Evolutionary conservation across 2,797 vertebrate species (phyloP).

Genomic region (Sebastes steindachneri): DNA sequence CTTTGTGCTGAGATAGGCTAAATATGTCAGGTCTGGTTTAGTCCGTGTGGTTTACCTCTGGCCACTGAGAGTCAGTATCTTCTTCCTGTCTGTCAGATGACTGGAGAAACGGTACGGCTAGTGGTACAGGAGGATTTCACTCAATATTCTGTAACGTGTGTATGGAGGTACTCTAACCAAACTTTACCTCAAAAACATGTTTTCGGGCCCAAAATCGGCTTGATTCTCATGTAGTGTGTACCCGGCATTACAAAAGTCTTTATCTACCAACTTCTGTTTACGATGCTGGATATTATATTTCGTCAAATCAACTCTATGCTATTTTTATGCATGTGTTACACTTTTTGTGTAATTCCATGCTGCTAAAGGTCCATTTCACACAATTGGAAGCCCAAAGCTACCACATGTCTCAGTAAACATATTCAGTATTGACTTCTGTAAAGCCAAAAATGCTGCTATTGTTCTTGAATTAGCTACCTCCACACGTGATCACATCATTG

Average conservation of each 20-base stretch:
- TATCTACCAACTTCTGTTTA: rapidly evolving
- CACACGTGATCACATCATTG: background rate
- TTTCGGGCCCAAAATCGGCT: too few species aligned
- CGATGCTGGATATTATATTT: background rate
- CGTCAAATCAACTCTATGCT: background rate
- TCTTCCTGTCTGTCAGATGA: background rate
- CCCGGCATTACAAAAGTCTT: background rate
- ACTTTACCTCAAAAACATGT: background rate
- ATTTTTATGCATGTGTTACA: background rate
- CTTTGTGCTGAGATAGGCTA: background rate
- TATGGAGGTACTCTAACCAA: background rate
- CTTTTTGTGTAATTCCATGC: background rate
- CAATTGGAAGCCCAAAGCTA: background rate
- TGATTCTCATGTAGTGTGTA: too few species aligned
- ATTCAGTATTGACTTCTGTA: background rate
- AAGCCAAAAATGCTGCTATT: background rate
- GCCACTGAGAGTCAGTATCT: background rate
- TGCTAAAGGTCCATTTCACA: background rate
- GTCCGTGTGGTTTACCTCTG: background rate
- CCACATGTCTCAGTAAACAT: background rate
- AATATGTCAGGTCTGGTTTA: background rate
- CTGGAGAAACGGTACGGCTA: background rate
- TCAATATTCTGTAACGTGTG: background rate
- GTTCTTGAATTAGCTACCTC: background rate
- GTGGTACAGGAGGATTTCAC: background rate